Evolutionary conservation across 2,888 invertebrate genomes (phyloP).

Genomic region (Sarcophaga carnaria): DNA sequence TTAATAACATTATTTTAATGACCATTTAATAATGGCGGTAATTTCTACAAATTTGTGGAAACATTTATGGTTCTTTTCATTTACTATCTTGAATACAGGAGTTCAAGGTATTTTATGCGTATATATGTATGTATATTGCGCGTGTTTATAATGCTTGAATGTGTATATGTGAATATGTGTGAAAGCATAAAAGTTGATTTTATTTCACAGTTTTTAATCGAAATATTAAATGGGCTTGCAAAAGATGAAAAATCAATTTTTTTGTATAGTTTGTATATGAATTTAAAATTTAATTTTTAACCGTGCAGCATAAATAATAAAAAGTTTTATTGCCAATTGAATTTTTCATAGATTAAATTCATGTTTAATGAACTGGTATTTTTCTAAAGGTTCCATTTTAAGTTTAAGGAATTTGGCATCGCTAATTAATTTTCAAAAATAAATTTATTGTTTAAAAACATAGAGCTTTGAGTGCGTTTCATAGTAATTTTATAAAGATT

Average conservation of each 20-base stretch:
- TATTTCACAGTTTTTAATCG: not conserved
- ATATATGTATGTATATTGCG: not conserved
- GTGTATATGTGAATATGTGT: not conserved
- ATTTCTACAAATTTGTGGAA: constrained; percentile 53
- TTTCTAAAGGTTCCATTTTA: too few species aligned
- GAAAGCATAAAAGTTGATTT: not conserved
- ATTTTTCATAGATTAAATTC: too few species aligned
- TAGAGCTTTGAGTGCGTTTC: too few species aligned
- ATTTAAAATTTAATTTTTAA: not conserved
- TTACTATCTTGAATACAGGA: constrained; percentile 13
- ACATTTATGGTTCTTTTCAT: constrained; percentile 48
- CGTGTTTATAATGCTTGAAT: not conserved
- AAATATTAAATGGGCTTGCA: not conserved
- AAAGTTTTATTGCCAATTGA: too few species aligned
- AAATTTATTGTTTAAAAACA: too few species aligned
- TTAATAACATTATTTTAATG: constrained; percentile 54
- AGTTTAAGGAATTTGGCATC: too few species aligned
- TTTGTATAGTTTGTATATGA: not conserved
- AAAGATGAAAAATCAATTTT: not conserved
- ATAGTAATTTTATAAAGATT: too few species aligned
- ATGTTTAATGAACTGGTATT: too few species aligned
- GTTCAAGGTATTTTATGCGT: not conserved
- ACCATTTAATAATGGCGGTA: constrained; percentile 54
- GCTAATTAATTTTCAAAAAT: too few species aligned
- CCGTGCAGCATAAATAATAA: too few species aligned